Conservation (phyloP, 1,140 invertebrate species). For the Mamestra configurata region DNA sequence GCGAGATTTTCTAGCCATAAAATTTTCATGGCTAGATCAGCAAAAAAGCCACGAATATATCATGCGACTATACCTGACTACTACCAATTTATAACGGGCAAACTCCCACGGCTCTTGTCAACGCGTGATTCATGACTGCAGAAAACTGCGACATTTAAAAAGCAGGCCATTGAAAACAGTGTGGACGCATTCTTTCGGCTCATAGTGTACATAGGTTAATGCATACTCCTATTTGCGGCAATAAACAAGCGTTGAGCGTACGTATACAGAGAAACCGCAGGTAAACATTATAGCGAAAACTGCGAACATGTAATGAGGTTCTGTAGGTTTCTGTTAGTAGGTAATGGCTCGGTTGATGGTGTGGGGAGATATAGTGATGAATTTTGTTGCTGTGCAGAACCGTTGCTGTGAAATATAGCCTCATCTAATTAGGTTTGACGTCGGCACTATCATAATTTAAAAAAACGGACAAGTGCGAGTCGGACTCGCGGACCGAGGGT, state of each 20-base stretch:
- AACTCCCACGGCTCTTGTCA: constrained; percentile 38
- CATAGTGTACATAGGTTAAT: constrained; percentile 48
- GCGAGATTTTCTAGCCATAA: background rate
- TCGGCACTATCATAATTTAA: background rate
- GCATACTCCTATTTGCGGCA: constrained; percentile 44
- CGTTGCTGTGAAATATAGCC: background rate
- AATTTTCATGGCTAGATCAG: constrained; percentile 25
- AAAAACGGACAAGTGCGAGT: no score
- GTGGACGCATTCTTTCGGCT: constrained; percentile 41
- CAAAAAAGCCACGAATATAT: constrained; percentile 8
- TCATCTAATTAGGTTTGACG: background rate
- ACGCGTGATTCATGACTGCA: constrained; percentile 49
- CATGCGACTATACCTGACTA: constrained; percentile 32
- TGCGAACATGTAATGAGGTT: constrained; percentile 34
- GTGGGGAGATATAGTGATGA: background rate
- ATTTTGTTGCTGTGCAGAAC: background rate
- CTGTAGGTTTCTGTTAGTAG: constrained; percentile 38
- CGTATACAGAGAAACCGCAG: constrained; percentile 9
- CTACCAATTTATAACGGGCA: constrained; percentile 24
- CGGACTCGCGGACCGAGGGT: no score
- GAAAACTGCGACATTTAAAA: constrained; percentile 48
- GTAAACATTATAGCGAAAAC: constrained; percentile 41
- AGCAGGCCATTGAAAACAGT: constrained; percentile 43
- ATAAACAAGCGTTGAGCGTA: constrained; percentile 31
- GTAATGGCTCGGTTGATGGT: constrained; percentile 26